Evolutionary conservation across 1,140 invertebrate species (phyloP).

Genomic region (Platorchestia sp.): DNA sequence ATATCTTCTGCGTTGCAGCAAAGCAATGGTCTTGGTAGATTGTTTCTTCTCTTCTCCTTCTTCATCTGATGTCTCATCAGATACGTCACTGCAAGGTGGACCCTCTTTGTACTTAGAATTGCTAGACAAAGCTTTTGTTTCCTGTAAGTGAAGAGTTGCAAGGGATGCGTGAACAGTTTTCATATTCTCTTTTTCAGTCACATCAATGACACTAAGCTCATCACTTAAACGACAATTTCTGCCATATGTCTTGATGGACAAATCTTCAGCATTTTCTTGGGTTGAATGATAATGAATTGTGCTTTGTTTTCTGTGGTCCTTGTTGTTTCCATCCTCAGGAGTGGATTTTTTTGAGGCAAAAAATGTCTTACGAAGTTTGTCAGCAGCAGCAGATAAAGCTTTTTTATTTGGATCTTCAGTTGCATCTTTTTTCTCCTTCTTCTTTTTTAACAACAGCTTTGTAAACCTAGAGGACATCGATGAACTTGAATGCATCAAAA

Average conservation of each 20-base stretch:
- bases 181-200: slow-evolving; percentile 37
- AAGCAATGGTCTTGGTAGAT: not conserved
- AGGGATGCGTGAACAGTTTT: not conserved
- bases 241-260: not conserved
- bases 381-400: slow-evolving; percentile 65
- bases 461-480: slow-evolving; percentile 23
- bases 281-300: not conserved
- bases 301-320: slow-evolving; percentile 23
- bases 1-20: slow-evolving; percentile 41
- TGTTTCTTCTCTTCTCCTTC: not conserved
- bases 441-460: slow-evolving; percentile 21
- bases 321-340: slow-evolving; percentile 53
- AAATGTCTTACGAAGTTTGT: slow-evolving; percentile 63
- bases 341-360: slow-evolving; percentile 63
- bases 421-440: slow-evolving; percentile 57
- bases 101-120: not conserved
- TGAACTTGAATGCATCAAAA: slow-evolving; percentile 38
- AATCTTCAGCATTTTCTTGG: slow-evolving; percentile 49
- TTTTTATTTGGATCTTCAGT: slow-evolving; percentile 66
- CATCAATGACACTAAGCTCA: slow-evolving; percentile 59
- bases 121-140: not conserved
- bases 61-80: slow-evolving; percentile 36
- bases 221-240: slow-evolving; percentile 49
- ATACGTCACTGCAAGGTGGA: not conserved
- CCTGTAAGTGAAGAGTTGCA: not conserved